Evolutionary conservation across 2,888 invertebrate genomes (phyloP), one percentile per base, ranked within the genome.

Genomic region (Bruchidius siliquastri): DNA sequence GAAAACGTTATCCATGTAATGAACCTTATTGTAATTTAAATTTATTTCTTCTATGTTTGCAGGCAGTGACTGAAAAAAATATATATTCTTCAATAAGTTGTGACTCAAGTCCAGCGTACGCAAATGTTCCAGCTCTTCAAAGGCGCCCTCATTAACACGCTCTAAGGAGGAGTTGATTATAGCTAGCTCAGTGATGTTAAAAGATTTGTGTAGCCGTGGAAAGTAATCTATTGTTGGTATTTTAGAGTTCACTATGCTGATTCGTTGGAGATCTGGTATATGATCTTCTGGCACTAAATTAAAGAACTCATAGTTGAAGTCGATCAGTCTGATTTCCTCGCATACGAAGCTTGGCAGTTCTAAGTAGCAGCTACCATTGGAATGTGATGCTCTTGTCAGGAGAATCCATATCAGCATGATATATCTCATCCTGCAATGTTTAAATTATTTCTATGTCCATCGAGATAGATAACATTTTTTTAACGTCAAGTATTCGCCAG

Each of bases 101-200:
- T 30, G 21, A 20, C 73, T 71, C 18, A 76, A 22, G 67, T 76
- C 72, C 32, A 76, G 21, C 10, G 22, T 67, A 0, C 20, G 0
- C 3, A 76, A 22, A 20, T 68, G n/a, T 13, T 13, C 0, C 6
- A 74, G 70, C 21, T 74, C 76, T 68, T 72, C n/a, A 6, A 76
- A 49, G 0, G 76, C 76, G 1, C 70, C 70, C 1, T 22, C 22
- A 20, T 21, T 66, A 22, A 74, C 70, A 20, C 13, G 49, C 69
- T 74, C 70, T 22, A 76, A 67, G 20, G 71, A 76, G 20, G 73
- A 72, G 69, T 74, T 74, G 67, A 67, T 66, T n/a, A 76, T 73
- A 2, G 22, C 70, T 26, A 76, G 26, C 4, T 18, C 30, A 20
- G 49, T 72, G 18, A 73, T 70, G 22, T 67, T 22, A 20, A 21